These are phyloP conservation scores for Trilocha varians DNA, from an alignment of 2,888 invertebrate species.

Conservation along the genomic window DNA sequence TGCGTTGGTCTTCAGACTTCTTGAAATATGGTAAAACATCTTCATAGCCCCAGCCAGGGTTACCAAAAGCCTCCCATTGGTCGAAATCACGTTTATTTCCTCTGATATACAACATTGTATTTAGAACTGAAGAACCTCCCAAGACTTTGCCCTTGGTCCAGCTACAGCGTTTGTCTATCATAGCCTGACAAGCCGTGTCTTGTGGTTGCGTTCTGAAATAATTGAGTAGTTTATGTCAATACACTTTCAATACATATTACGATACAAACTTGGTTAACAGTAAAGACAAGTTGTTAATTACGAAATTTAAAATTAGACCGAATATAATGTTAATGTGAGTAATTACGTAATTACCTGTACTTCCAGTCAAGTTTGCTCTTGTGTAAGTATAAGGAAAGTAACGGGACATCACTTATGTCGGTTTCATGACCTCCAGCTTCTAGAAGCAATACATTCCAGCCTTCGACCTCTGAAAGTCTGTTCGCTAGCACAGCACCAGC, in stretches of 20 bases:
- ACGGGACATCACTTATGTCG: slow-evolving; percentile 88
- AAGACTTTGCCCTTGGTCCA: slow-evolving; percentile 94
- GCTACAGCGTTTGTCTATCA: slow-evolving; percentile 86
- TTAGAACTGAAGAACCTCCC: slow-evolving; percentile 90
- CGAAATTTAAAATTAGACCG: not conserved
- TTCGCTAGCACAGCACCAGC: slow-evolving; percentile 90
- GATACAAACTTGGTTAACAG: not conserved
- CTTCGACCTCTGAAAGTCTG: slow-evolving; percentile 81
- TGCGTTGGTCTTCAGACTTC: slow-evolving; percentile 90
- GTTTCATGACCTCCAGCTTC: slow-evolving; percentile 93
- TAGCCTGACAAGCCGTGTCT: slow-evolving; percentile 87
- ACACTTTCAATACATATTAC: too few species aligned
- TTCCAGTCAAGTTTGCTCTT: slow-evolving; percentile 94
- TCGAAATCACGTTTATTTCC: slow-evolving; percentile 91
- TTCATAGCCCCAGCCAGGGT: slow-evolving; percentile 90
- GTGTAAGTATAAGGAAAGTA: slow-evolving; percentile 89
- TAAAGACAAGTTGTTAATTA: not conserved
- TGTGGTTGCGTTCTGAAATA: slow-evolving; percentile 86
- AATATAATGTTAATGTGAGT: not conserved
- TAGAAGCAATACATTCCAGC: slow-evolving; percentile 84
- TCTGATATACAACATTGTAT: slow-evolving; percentile 92
- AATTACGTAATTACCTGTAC: slow-evolving; percentile 74
- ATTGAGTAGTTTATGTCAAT: too few species aligned
- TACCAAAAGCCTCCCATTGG: slow-evolving; percentile 88
- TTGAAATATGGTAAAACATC: slow-evolving; percentile 87